These are phyloP conservation scores for Torymus texanus DNA, from an alignment of 2,888 invertebrate species.

Conservation along the genomic window DNA sequence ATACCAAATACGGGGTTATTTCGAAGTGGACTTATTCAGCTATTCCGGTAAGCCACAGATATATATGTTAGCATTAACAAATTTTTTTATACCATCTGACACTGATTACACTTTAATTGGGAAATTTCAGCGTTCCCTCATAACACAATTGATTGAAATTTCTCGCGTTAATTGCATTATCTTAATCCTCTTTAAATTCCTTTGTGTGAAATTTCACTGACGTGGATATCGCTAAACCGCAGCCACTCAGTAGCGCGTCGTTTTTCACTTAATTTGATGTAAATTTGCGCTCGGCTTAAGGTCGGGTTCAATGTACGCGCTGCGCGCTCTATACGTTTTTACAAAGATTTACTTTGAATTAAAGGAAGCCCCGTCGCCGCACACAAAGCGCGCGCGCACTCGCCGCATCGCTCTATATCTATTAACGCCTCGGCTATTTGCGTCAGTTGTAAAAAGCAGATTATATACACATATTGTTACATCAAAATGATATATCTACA, in stretches of 20 bases:
- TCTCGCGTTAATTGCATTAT: slow-evolving; percentile 26
- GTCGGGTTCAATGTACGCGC: not conserved
- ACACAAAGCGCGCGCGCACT: not conserved
- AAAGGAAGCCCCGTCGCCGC: not conserved
- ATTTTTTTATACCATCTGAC: no score
- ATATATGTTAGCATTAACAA: no score
- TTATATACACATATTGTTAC: no score
- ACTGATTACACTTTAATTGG: no score
- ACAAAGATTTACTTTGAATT: slow-evolving; percentile 20
- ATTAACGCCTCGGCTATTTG: no score
- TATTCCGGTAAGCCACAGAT: no score
- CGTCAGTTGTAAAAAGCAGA: no score
- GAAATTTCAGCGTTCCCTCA: not conserved
- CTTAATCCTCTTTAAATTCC: slow-evolving; percentile 29
- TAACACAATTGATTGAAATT: not conserved
- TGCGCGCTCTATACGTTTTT: not conserved
- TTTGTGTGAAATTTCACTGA: slow-evolving; percentile 8
- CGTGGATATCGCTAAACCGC: not conserved
- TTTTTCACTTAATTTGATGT: slow-evolving; percentile 24
- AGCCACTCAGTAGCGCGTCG: not conserved
- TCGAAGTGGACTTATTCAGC: no score
- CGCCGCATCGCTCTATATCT: not conserved
- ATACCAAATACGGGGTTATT: no score
- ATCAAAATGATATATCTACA: no score
- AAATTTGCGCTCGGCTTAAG: slow-evolving; percentile 2